Base-by-base conservation (phyloP, 2,888 invertebrate genomes). In the Mesochorus sp. region DNA sequence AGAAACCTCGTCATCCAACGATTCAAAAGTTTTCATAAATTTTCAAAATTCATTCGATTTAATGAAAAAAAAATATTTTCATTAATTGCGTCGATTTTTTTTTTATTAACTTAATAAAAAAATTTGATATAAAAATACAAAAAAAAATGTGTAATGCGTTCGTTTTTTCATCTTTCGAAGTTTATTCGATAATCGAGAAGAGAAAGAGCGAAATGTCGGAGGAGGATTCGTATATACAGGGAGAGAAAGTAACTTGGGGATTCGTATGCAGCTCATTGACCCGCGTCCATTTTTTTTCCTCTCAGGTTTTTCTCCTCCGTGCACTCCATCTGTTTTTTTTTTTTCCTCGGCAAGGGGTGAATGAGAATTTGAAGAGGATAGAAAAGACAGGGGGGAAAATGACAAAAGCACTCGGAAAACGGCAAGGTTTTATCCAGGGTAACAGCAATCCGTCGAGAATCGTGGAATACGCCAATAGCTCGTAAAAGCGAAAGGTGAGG, bases 401-500 rank as follows among this genome's bases (percentile, higher is more conserved):
- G 24, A 68, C 21, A 47, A 34, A 8, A 8, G 26, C 14, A 26
- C 57, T 17, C 26, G 51, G 42, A 34, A 24, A 34, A 14, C 37
- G 2, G 42, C 55, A 12, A 51, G 59, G n/a, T 34, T 51, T 49
- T 51, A 26, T 44, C 64, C 31, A 72, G 37, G 19, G 19, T 21
- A 44, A 26, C 19, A 31, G 47, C 44, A 55, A 72, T 57, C 62
- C 47, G 62, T 76, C 39, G 66, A 49, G 66, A 53, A 34, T 44
- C 59, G 14, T 17, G 39, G 28, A 6, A 53, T 21, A 39, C 61
- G 59, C 51, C 59, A 61, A 71, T 78, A 53, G 70, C 24, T 78
- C 80, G 68, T 80, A 79, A 80, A 79, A 80, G 44, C 55, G 72
- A 62, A 74, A 74, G 51, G 66, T 37, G 49, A 64, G 39, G 70